A percentile compares a stretch with the other conserved stretches of the same genome.
Evolutionary conservation across 2,113 vertebrate species (phyloP).

Genomic region (Arenaria interpres): DNA sequence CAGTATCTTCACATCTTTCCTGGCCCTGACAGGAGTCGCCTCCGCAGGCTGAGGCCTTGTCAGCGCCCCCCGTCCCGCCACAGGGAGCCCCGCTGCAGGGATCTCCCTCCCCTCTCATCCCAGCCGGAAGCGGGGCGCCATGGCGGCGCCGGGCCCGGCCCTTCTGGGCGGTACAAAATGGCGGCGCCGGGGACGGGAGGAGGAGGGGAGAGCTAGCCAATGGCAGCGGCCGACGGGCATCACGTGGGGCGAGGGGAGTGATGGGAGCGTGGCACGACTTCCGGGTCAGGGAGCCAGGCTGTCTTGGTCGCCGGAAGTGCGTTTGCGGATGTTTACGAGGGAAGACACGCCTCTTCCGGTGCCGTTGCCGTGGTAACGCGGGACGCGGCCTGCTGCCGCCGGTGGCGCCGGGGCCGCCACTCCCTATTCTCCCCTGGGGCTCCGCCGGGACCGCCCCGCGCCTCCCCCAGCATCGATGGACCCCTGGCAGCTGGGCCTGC

Average conservation of each 20-base stretch:
- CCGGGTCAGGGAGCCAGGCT: neutral
- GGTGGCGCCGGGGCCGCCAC: neutral
- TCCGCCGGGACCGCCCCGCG: neutral
- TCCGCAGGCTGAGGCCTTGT: neutral
- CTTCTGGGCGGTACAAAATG: neutral
- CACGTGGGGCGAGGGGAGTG: neutral
- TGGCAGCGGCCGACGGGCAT: rapidly evolving
- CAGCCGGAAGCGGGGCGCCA: neutral
- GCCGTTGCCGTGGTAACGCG: neutral
- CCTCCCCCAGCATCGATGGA: neutral
- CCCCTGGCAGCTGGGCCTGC: too few species aligned
- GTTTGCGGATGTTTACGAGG: rapidly evolving
- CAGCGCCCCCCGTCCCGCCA: neutral
- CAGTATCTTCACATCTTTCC: too few species aligned
- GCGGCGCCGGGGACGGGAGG: neutral
- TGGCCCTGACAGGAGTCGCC: neutral
- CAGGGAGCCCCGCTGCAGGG: too few species aligned
- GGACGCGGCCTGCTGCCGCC: too few species aligned
- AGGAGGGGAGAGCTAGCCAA: neutral
- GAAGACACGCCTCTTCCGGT: rapidly evolving
- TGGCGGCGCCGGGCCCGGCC: too few species aligned
- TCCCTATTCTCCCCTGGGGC: neutral
- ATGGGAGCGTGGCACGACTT: rapidly evolving
- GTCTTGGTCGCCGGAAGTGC: neutral
- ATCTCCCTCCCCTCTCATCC: too few species aligned